phyloP scores from a whole-genome alignment of 2,888 invertebrate species.

The Apeira syringaria region DNA sequence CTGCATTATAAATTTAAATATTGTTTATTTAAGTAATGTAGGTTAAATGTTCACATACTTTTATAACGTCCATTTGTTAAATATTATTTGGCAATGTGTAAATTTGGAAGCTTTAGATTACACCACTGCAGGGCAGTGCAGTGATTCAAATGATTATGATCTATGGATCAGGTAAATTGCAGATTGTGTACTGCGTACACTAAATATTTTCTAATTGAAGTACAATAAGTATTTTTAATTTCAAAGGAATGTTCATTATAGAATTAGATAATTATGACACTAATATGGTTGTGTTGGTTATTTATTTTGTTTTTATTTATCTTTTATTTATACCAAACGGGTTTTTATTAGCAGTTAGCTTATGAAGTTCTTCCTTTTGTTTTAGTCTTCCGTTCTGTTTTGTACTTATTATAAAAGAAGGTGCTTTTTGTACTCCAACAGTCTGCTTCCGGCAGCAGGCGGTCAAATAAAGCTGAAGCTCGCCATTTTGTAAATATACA shows the following conservation, averaged over 20 bases:
- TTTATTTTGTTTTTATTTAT: conserved; percentile 78
- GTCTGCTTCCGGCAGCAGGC: conserved; percentile 42
- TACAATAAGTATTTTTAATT: conserved; percentile 54
- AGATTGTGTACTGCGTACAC: conserved; percentile 32
- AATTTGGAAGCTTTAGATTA: background rate
- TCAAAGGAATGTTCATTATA: conserved; percentile 55
- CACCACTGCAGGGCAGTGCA: background rate
- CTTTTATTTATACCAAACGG: conserved; percentile 77
- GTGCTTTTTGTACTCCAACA: conserved; percentile 60
- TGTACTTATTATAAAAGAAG: conserved; percentile 71
- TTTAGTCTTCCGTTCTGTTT: conserved; percentile 73
- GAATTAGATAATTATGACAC: conserved; percentile 53
- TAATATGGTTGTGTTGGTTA: conserved; percentile 79
- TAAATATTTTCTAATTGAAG: conserved; percentile 45
- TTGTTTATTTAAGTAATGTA: no score
- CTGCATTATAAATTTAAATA: no score
- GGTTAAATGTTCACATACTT: no score
- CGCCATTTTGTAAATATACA: conserved; percentile 70
- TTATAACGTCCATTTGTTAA: no score
- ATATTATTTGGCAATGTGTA: background rate
- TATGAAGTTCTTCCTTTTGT: conserved; percentile 57
- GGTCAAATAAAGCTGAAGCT: conserved; percentile 56
- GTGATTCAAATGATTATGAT: background rate
- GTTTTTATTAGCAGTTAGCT: conserved; percentile 61
- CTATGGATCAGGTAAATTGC: conserved; percentile 11